A percentile compares a stretch with the other conserved stretches of the same genome.
phyloP scores from a whole-genome alignment of 2,888 invertebrate species.

The Trilocha varians region DNA sequence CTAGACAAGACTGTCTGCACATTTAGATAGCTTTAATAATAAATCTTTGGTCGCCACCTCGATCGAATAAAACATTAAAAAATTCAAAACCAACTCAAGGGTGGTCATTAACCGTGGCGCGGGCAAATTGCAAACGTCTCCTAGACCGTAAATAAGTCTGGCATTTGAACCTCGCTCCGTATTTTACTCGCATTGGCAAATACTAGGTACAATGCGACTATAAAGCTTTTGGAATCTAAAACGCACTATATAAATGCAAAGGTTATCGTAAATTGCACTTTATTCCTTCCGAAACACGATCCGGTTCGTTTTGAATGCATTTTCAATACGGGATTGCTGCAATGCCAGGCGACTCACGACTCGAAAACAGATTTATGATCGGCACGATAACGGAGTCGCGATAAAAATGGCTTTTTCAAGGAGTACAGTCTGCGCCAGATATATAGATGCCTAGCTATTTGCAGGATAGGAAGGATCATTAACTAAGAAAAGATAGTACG shows the following conservation, averaged over 20 bases:
- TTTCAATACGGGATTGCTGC: slow-evolving; percentile 40
- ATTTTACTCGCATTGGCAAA: slow-evolving; percentile 71
- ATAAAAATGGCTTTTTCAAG: slow-evolving; percentile 66
- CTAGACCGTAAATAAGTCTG: slow-evolving; percentile 64
- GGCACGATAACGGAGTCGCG: slow-evolving; percentile 69
- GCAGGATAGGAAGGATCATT: too few species aligned
- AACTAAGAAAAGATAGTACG: too few species aligned
- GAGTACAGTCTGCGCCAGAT: slow-evolving; percentile 15
- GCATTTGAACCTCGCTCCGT: slow-evolving; percentile 62
- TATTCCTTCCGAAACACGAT: slow-evolving; percentile 38
- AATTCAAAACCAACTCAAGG: slow-evolving; percentile 16
- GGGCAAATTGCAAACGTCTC: slow-evolving; percentile 22
- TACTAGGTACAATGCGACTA: slow-evolving; percentile 68
- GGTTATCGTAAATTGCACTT: slow-evolving; percentile 48
- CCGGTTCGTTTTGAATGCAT: slow-evolving; percentile 31
- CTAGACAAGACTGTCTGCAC: too few species aligned
- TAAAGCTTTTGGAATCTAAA: slow-evolving; percentile 45
- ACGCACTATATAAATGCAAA: slow-evolving; percentile 43
- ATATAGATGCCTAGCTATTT: neutral
- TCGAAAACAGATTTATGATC: slow-evolving; percentile 73
- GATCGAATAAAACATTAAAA: neutral
- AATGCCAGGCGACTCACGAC: slow-evolving; percentile 60
- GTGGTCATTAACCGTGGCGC: slow-evolving; percentile 23
- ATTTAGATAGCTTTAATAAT: neutral
- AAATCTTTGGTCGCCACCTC: neutral